phyloP scores from a whole-genome alignment of 1,140 invertebrate genomes.

The Eupristina koningsbergeri region DNA sequence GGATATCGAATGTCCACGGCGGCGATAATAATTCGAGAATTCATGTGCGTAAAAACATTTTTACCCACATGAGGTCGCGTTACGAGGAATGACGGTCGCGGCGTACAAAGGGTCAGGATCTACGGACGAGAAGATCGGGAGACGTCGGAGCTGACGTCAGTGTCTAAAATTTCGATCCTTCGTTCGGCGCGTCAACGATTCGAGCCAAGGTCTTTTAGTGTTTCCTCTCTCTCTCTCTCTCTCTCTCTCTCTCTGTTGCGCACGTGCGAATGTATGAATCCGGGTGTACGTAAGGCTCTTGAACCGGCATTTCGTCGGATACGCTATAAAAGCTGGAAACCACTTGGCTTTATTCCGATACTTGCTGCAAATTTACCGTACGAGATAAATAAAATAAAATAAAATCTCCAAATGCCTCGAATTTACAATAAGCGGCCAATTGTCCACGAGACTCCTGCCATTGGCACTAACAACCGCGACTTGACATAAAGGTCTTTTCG shows the following conservation, averaged over 20 bases:
- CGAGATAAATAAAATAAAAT: not conserved
- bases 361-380: not conserved
- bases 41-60: not conserved
- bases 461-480: too few relatives aligned
- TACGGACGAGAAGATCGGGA: not conserved
- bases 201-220: conserved; percentile 28
- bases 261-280: not conserved
- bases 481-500: too few relatives aligned
- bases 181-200: conserved; percentile 11
- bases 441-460: not conserved
- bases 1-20: not conserved
- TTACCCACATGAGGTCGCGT: not conserved
- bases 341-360: not conserved
- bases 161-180: conserved; percentile 49
- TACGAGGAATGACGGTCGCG: not conserved
- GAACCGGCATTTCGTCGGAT: not conserved
- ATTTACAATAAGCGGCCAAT: not conserved
- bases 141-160: conserved; percentile 38
- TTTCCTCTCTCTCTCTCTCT: not conserved
- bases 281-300: not conserved
- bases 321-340: not conserved
- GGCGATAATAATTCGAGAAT: conserved; percentile 9
- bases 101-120: not conserved
- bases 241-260: not conserved
- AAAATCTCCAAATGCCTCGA: not conserved